These are phyloP conservation scores for Eurois occulta DNA, from an alignment of 2,888 invertebrate genomes.

Conservation along the genomic window DNA sequence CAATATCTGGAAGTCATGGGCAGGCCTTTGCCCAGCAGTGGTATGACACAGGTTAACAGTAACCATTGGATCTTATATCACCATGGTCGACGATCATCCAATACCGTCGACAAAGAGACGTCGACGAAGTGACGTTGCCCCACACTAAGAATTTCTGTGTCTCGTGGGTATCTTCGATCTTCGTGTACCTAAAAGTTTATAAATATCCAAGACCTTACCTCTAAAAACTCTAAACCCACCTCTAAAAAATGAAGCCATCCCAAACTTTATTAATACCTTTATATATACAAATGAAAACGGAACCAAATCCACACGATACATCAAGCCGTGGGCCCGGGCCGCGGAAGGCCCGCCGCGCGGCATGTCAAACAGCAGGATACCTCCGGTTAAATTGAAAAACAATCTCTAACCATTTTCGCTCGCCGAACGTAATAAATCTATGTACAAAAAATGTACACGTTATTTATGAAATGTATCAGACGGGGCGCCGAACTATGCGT, in stretches of 20 bases:
- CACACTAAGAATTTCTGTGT: neutral
- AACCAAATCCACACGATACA: slow-evolving; percentile 71
- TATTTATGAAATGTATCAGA: slow-evolving; percentile 90
- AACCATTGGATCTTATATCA: neutral
- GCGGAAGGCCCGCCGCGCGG: slow-evolving; percentile 83
- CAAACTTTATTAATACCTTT: slow-evolving; percentile 64
- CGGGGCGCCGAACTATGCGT: slow-evolving; percentile 80
- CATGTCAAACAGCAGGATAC: slow-evolving; percentile 88
- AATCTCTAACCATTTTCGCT: slow-evolving; percentile 91
- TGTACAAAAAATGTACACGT: slow-evolving; percentile 90
- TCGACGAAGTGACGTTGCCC: too few relatives aligned
- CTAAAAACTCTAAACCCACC: neutral
- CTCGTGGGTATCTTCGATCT: neutral
- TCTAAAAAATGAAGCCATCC: slow-evolving; percentile 42
- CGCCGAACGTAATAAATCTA: slow-evolving; percentile 90
- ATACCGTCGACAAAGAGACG: too few relatives aligned
- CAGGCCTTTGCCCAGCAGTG: too few relatives aligned
- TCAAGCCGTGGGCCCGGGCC: slow-evolving; percentile 72
- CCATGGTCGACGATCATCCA: neutral
- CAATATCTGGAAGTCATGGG: too few relatives aligned
- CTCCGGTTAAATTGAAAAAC: slow-evolving; percentile 90
- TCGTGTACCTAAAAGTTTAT: neutral
- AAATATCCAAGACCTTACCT: neutral
- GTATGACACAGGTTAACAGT: too few relatives aligned
- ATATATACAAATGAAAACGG: slow-evolving; percentile 66